These are phyloP conservation scores for Ianthella basta DNA, from an alignment of 37 sponge, comb jelly and placozoan genomes.

Conservation along the genomic window DNA sequence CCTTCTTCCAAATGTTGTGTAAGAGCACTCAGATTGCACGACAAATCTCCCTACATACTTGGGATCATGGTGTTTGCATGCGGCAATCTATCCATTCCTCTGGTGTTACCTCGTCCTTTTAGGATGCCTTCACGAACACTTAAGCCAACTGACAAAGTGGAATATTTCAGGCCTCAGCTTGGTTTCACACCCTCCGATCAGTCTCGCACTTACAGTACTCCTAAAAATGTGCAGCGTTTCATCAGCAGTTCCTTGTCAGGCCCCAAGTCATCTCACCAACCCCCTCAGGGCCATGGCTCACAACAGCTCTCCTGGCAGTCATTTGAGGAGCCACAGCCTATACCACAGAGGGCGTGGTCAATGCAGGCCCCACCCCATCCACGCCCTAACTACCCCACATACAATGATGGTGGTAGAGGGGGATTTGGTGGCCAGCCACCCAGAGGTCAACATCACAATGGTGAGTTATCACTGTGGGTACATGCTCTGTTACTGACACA, in stretches of 20 bases:
- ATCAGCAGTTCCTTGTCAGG: not conserved
- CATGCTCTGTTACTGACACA: no score
- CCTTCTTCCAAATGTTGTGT: slow-evolving; percentile 57
- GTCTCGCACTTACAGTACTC: not conserved
- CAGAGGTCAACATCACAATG: no score
- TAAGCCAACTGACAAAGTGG: slow-evolving; percentile 17
- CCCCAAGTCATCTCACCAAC: not conserved
- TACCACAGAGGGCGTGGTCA: not conserved
- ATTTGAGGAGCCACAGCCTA: not conserved
- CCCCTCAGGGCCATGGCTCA: not conserved
- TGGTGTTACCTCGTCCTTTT: not conserved
- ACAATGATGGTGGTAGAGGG: not conserved
- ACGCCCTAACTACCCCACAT: not conserved
- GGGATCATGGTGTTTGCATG: not conserved
- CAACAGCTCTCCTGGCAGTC: not conserved
- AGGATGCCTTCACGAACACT: slow-evolving; percentile 3
- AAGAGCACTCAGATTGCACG: not conserved
- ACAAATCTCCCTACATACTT: not conserved
- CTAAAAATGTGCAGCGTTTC: not conserved
- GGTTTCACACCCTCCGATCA: slow-evolving; percentile 7
- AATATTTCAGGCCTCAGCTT: slow-evolving; percentile 9
- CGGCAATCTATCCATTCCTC: not conserved
- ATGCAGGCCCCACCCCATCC: not conserved
- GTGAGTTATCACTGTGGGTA: no score
- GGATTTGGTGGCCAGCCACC: no score